phyloP scores from a whole-genome alignment of 2,888 invertebrate genomes.

The Dascillus cervinus region DNA sequence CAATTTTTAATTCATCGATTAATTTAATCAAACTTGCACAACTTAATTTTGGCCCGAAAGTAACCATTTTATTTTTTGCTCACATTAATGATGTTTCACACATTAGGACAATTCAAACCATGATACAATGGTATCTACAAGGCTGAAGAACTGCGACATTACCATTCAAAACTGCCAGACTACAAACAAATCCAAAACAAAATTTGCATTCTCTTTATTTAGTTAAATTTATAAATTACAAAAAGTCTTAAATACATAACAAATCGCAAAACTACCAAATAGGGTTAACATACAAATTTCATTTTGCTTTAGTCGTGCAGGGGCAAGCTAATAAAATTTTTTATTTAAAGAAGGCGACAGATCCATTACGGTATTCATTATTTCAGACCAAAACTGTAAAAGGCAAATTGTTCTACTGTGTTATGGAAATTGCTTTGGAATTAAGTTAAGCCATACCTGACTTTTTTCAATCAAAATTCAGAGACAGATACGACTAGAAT shows the following conservation, averaged over 20 bases:
- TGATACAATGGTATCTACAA: too few relatives aligned
- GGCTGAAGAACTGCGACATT: too few relatives aligned
- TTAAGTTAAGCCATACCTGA: too few relatives aligned
- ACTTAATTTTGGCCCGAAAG: slow-evolving; percentile 2
- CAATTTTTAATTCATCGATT: too few relatives aligned
- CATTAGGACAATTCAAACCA: too few relatives aligned
- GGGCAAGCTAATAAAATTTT: slow-evolving; percentile 3
- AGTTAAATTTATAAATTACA: slow-evolving; percentile 7
- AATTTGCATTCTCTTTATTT: slow-evolving; percentile 31
- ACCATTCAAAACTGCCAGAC: slow-evolving; percentile 13
- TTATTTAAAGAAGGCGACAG: slow-evolving; percentile 17
- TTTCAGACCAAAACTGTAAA: slow-evolving; percentile 23
- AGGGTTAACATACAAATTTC: slow-evolving; percentile 31
- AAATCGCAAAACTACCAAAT: slow-evolving; percentile 2
- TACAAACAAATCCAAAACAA: slow-evolving; percentile 26
- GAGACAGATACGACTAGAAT: too few relatives aligned
- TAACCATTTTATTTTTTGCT: too few relatives aligned
- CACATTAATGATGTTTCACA: too few relatives aligned
- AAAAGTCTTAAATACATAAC: slow-evolving; percentile 9
- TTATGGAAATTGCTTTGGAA: neutral
- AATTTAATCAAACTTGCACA: too few relatives aligned
- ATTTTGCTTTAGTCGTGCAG: slow-evolving; percentile 13
- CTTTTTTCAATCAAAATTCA: too few relatives aligned
- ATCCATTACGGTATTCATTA: slow-evolving; percentile 20
- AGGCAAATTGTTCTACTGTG: neutral